Evolutionary conservation across 1,140 invertebrate genomes (phyloP), one percentile per base, ranked within the genome.

Genomic region (Sesamia nonagrioides): DNA sequence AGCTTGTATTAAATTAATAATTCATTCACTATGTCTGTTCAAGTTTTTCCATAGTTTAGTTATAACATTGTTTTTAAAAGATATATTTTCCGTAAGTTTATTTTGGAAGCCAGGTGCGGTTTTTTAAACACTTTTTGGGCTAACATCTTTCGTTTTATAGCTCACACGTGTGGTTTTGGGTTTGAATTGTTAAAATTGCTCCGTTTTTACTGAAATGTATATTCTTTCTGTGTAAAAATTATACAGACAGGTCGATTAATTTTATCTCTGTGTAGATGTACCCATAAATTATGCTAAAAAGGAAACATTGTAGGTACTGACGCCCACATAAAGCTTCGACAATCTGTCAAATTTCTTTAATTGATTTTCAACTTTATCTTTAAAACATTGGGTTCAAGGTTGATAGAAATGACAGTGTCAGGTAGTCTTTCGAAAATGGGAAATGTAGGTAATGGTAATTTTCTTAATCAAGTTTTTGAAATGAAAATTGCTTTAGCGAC

Each of bases 1-100:
- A 45, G 61, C 18, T 69, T 69, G 48, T 77, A 40, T 71, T 78
- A 69, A 56, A 77, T 69, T 77, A 77, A 77, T 77, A 77, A 68
- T 56, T 77, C 63, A 68, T 77, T 54, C 50, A 45, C 4, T 48
- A 35, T 77, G 61, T 77, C 71, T 69, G 42, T 75, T 45, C 21
- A 50, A 63, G 40, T 50, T 63, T 63, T 73, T 9, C 15, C 15
- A 58, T 58, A 17, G 27, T 72, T 33, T 69, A 7, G 6, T 42
- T 18, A 21, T 40, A 8, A 42, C n/a, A 42, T 72, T 72, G n/a
- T 72, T 71, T 72, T 72, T 54, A 7, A 56, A 33, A 21, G 15
- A 56, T 17, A 37, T 42, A n/a, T 56, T 21, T 54, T 63, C 40
- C 1, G 27, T 27, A 27, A 63, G 60, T n/a, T 1, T 42, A 66